Conservation (phyloP, 2,888 invertebrate species). For the Neelides folsomi region DNA sequence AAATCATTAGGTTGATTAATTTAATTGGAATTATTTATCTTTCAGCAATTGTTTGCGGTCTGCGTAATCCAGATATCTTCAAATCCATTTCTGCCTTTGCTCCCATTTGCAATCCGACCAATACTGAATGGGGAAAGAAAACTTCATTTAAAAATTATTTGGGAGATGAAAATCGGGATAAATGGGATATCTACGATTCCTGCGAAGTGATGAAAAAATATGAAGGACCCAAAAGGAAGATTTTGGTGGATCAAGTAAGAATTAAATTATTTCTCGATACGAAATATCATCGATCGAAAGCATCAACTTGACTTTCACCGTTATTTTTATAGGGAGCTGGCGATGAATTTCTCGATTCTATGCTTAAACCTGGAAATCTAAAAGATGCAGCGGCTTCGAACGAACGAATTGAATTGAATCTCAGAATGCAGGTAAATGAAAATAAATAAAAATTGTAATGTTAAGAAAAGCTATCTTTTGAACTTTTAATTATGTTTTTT, state of each 20-base stretch:
- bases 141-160: conserved; percentile 73
- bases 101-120: conserved; percentile 77
- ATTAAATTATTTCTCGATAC: neutral
- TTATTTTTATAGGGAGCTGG: conserved; percentile 52
- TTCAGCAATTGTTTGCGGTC: conserved; percentile 63
- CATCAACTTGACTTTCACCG: conserved; percentile 2
- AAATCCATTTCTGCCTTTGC: conserved; percentile 77
- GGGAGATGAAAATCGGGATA: conserved; percentile 41
- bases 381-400: conserved; percentile 43
- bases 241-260: conserved; percentile 77
- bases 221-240: conserved; percentile 63
- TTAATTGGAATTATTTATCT: no score
- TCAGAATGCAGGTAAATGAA: conserved; percentile 13
- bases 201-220: conserved; percentile 67
- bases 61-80: conserved; percentile 63
- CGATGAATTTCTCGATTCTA: conserved; percentile 66
- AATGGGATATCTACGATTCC: conserved; percentile 82
- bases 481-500: no score
- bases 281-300: no score
- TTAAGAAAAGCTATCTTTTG: no score
- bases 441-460: no score
- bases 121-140: conserved; percentile 67
- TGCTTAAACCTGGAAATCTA: conserved; percentile 73
- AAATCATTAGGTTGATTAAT: no score
- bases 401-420: conserved; percentile 12